Conservation (phyloP, 2,797 vertebrate genomes). For the Acropternis orthonyx region DNA sequence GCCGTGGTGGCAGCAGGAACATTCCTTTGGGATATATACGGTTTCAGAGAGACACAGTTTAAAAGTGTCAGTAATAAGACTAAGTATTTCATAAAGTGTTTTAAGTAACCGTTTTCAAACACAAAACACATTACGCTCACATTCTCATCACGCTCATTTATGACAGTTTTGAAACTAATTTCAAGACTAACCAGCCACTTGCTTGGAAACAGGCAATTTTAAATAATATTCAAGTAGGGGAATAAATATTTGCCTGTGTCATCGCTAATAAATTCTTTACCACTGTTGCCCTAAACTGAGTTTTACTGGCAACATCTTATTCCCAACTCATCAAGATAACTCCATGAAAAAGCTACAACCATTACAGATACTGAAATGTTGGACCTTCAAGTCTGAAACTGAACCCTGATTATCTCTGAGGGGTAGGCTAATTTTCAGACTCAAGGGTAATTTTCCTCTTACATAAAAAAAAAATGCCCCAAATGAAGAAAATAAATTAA, state of each 20-base stretch:
- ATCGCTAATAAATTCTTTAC: neutral
- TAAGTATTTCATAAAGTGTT: neutral
- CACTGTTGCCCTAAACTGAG: neutral
- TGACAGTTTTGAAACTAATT: neutral
- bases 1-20: neutral
- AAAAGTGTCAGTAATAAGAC: neutral
- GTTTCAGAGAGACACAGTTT: neutral
- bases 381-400: neutral
- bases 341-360: neutral
- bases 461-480: neutral
- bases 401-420: neutral
- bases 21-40: neutral
- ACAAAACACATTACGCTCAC: fast-evolving
- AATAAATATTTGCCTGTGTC: neutral
- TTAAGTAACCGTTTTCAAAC: neutral
- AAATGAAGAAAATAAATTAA: neutral
- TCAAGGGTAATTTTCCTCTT: neutral
- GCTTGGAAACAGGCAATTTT: neutral
- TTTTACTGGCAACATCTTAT: neutral
- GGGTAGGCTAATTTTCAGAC: neutral
- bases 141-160: neutral
- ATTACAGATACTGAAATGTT: neutral
- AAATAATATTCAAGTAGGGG: neutral
- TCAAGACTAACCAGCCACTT: neutral
- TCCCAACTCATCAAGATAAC: neutral